Evolutionary conservation across 2,113 vertebrate species (phyloP).

Genomic region (Nyctereutes procyonoides): DNA sequence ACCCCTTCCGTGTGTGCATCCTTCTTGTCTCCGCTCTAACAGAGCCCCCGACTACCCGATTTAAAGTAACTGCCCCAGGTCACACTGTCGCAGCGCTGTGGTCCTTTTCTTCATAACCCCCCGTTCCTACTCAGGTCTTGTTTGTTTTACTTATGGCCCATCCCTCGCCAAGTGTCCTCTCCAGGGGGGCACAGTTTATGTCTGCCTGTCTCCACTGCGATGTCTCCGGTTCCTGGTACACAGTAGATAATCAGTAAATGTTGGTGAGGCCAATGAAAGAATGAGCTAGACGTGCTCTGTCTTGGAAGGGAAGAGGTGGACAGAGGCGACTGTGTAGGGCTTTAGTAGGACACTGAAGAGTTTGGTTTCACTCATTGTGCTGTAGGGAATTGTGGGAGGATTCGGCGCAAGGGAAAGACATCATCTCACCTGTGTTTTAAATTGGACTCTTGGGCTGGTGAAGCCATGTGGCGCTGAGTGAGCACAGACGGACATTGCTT

Average conservation of each 20-base stretch:
- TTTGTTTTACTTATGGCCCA: not conserved
- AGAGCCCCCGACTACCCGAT: not conserved
- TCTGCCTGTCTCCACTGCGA: not conserved
- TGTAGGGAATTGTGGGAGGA: no score
- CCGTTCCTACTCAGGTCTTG: not conserved
- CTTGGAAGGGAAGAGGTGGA: not conserved
- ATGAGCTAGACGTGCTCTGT: not conserved
- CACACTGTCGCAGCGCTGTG: not conserved
- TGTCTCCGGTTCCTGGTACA: not conserved
- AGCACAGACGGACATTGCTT: not conserved
- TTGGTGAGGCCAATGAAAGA: not conserved
- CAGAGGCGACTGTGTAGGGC: not conserved
- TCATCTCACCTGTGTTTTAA: constrained; percentile 2
- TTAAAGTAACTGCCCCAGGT: not conserved
- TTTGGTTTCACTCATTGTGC: not conserved
- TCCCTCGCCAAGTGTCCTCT: not conserved
- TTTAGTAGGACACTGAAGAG: not conserved
- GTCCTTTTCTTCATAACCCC: not conserved
- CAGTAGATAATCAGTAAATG: not conserved
- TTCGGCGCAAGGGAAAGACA: not conserved
- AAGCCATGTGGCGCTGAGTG: not conserved
- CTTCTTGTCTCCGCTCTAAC: not conserved
- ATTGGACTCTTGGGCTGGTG: not conserved
- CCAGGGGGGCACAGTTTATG: not conserved
- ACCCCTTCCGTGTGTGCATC: not conserved